Evolutionary conservation across 2,797 vertebrate genomes (phyloP).

Genomic region (Brotula barbata): DNA sequence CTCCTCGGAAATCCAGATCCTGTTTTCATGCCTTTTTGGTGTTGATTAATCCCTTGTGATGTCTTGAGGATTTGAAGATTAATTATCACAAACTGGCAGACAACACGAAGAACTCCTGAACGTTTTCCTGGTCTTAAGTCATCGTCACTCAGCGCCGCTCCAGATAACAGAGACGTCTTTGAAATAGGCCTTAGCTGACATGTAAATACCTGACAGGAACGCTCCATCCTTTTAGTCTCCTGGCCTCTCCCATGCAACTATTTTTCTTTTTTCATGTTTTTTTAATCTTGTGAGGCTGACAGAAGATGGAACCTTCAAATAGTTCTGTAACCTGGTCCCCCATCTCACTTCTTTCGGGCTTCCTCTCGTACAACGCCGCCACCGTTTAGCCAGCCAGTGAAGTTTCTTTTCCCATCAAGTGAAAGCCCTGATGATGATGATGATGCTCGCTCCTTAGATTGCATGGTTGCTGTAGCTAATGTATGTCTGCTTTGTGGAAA

Average conservation of each 20-base stretch:
- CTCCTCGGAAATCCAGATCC: conserved; percentile 43
- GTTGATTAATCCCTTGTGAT: conserved; percentile 57
- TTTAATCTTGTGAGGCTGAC: conserved; percentile 53
- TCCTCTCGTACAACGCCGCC: conserved; percentile 37
- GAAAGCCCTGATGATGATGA: conserved; percentile 60
- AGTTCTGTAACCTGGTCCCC: conserved; percentile 49
- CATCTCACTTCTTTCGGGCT: conserved; percentile 48
- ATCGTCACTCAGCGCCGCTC: conserved; percentile 44
- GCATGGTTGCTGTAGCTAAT: conserved; percentile 99
- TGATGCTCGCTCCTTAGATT: conserved; percentile 82
- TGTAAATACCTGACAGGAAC: conserved; percentile 66
- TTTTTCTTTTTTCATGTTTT: conserved; percentile 46
- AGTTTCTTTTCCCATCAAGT: conserved; percentile 44
- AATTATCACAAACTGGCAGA: conserved; percentile 56
- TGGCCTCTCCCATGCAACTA: conserved; percentile 64
- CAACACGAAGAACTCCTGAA: conserved; percentile 63
- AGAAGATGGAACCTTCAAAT: conserved; percentile 61
- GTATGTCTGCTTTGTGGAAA: conserved; percentile 97
- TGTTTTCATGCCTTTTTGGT: conserved; percentile 66
- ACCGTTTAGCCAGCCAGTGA: conserved; percentile 21
- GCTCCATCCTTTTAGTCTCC: conserved; percentile 51
- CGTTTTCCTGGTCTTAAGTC: conserved; percentile 47
- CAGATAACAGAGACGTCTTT: conserved; percentile 48
- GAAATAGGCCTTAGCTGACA: conserved; percentile 57
- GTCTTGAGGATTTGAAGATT: conserved; percentile 51